A percentile compares a stretch with the other conserved stretches of the same genome.
Conservation (phyloP, 1,140 invertebrate genomes). For the Augochlora pura region DNA sequence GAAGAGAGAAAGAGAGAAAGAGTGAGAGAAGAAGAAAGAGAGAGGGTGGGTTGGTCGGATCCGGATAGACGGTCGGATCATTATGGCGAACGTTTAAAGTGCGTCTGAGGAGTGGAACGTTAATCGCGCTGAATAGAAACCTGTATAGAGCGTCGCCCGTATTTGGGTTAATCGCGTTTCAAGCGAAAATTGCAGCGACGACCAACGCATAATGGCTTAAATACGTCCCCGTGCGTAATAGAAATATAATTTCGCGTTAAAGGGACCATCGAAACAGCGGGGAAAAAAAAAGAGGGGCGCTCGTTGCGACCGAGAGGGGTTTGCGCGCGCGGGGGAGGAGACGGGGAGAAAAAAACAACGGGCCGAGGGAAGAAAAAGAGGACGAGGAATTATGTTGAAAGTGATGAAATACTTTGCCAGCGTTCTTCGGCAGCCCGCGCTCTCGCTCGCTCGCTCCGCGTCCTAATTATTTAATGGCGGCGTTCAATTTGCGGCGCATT, state of each 20-base stretch:
- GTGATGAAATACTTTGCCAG: conserved; percentile 38
- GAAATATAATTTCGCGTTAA: conserved; percentile 64
- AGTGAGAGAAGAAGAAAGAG: background rate
- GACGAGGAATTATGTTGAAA: conserved; percentile 23
- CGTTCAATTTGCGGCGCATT: conserved; percentile 62
- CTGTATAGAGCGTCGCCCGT: conserved; percentile 52
- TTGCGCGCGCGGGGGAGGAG: background rate
- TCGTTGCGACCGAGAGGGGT: background rate
- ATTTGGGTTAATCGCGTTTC: conserved; percentile 64
- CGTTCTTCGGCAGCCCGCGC: conserved; percentile 15
- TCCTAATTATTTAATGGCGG: conserved; percentile 63
- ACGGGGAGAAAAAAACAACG: background rate
- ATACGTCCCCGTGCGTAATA: conserved; percentile 63
- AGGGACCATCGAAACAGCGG: conserved; percentile 33
- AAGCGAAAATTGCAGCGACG: conserved; percentile 60
- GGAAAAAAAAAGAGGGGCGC: conserved; percentile 18
- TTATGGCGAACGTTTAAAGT: conserved; percentile 42
- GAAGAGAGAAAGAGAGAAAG: background rate
- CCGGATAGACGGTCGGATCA: background rate
- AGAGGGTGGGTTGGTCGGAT: no score
- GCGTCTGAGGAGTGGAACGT: conserved; percentile 55
- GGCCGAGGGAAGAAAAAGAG: conserved; percentile 3
- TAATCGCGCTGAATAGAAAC: conserved; percentile 48
- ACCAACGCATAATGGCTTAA: conserved; percentile 64
- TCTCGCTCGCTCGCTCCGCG: conserved; percentile 16